A percentile compares a stretch with the other conserved stretches of the same genome.
phyloP scores from a whole-genome alignment of 2,113 vertebrate genomes.

The Spizaetus ornatus region DNA sequence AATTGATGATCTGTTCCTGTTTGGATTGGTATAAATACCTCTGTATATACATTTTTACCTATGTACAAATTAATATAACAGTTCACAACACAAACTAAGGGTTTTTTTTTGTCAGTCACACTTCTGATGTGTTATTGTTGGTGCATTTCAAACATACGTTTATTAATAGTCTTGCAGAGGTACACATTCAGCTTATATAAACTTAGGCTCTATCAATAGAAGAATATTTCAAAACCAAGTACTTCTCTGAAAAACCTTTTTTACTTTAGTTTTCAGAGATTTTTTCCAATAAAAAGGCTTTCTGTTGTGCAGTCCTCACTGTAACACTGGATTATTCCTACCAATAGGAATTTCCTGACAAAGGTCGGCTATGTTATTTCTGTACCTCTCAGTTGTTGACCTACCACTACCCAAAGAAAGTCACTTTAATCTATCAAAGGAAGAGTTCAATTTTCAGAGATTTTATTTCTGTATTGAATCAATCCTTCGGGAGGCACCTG shows the following conservation, averaged over 20 bases:
- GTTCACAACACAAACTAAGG: not conserved
- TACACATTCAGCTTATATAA: not conserved
- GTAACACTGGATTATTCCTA: not conserved
- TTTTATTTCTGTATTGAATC: not conserved
- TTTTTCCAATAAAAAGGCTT: not conserved
- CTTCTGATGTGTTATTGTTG: not conserved
- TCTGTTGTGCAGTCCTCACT: not conserved
- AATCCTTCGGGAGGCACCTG: not conserved
- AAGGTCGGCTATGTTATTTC: not conserved
- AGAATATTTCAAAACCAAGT: not conserved
- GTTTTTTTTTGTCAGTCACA: fast-evolving
- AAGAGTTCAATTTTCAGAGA: not conserved
- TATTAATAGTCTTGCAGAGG: not conserved
- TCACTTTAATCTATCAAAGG: not conserved
- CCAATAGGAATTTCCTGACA: not conserved
- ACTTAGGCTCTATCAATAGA: not conserved
- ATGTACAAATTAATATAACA: not conserved
- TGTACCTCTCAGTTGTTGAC: not conserved
- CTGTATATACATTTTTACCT: not conserved
- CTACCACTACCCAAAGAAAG: not conserved
- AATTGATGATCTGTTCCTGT: not conserved
- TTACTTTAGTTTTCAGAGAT: not conserved
- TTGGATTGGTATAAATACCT: not conserved
- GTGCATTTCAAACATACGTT: not conserved
- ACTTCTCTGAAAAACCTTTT: not conserved